Evolutionary conservation across 2,888 invertebrate genomes (phyloP).

Genomic region (Brachypalpus laphriformis): DNA sequence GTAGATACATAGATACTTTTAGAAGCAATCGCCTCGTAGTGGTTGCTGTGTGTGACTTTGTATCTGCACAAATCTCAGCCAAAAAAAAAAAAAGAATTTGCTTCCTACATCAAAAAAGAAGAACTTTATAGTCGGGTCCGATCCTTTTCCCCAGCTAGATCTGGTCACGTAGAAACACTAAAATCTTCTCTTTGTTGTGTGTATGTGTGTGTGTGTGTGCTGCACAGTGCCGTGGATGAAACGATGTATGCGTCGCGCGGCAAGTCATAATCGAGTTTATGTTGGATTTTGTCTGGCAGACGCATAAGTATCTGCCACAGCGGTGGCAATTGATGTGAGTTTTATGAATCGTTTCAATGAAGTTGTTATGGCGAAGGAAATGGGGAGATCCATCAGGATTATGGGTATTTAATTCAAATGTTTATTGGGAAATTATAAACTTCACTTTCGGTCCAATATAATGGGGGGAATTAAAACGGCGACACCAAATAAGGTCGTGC

Average conservation of each 20-base stretch:
- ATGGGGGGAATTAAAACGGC: background rate
- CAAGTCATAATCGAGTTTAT: slow-evolving; percentile 53
- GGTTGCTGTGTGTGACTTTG: background rate
- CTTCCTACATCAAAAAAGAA: background rate
- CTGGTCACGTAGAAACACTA: slow-evolving; percentile 27
- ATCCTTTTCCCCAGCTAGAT: background rate
- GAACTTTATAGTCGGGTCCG: background rate
- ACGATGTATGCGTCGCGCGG: slow-evolving; percentile 12
- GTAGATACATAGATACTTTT: too few relatives aligned
- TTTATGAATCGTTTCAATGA: slow-evolving; percentile 43
- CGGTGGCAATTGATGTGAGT: slow-evolving; percentile 43
- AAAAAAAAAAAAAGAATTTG: background rate
- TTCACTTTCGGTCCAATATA: background rate
- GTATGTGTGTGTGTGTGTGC: background rate
- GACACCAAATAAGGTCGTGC: slow-evolving; percentile 5
- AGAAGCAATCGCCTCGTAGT: background rate
- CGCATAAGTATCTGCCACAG: slow-evolving; percentile 27
- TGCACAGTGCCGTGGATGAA: background rate
- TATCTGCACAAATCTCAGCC: background rate
- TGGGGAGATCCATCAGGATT: slow-evolving; percentile 20
- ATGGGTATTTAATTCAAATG: slow-evolving; percentile 40
- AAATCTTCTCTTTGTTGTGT: background rate
- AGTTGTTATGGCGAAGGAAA: slow-evolving; percentile 11
- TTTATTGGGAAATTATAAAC: slow-evolving; percentile 43
- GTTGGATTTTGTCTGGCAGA: slow-evolving; percentile 32